Evolutionary conservation across 1,140 invertebrate genomes (phyloP).

Genomic region (Grapholita molesta): DNA sequence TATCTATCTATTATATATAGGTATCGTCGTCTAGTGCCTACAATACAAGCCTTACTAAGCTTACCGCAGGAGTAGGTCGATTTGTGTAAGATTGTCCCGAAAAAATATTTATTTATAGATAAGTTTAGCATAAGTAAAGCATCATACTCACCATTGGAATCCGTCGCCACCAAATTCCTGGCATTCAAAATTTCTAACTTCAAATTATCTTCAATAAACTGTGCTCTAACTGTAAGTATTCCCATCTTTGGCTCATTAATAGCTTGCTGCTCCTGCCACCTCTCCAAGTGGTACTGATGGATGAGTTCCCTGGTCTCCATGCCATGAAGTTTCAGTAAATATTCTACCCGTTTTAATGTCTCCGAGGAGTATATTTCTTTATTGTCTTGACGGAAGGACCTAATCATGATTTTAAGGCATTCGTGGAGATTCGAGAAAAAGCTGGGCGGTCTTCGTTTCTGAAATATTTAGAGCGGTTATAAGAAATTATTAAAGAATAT

Average conservation of each 20-base stretch:
- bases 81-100: no score
- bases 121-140: no score
- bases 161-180: slow-evolving; percentile 91
- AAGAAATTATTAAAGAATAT: neutral
- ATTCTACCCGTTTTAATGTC: slow-evolving; percentile 83
- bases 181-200: slow-evolving; percentile 92
- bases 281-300: slow-evolving; percentile 89
- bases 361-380: slow-evolving; percentile 76
- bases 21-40: no score
- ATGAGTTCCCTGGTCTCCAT: slow-evolving; percentile 92
- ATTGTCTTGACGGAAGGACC: slow-evolving; percentile 90
- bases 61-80: no score
- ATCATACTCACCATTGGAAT: slow-evolving; percentile 91
- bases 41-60: no score
- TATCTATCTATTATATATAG: no score
- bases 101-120: no score
- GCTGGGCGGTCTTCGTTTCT: slow-evolving; percentile 89
- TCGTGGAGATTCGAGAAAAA: slow-evolving; percentile 95
- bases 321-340: slow-evolving; percentile 88
- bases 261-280: slow-evolving; percentile 83
- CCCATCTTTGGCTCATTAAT: slow-evolving; percentile 82
- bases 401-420: slow-evolving; percentile 89
- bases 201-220: slow-evolving; percentile 80
- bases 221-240: slow-evolving; percentile 83
- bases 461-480: slow-evolving; percentile 37